Percentiles rank a stretch among this genome's conserved stretches.
Conservation (phyloP, 1,140 invertebrate genomes). For the Zaprionus camerounensis region DNA sequence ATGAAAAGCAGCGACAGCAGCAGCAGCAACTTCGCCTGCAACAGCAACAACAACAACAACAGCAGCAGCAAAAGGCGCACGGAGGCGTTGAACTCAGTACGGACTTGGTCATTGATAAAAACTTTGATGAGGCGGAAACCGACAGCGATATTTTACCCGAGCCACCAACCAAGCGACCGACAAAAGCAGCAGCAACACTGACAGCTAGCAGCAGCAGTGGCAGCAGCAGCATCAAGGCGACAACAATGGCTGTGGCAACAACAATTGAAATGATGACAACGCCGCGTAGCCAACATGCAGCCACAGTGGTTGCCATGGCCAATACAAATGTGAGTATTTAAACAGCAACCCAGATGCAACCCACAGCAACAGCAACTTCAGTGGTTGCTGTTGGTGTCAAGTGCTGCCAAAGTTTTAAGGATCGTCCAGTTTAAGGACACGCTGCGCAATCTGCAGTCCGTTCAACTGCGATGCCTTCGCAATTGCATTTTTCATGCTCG, state of each 20-base stretch:
- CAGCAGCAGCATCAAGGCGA: conserved; percentile 15
- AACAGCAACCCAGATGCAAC: background rate
- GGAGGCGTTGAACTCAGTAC: conserved; percentile 49
- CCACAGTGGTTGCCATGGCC: conserved; percentile 45
- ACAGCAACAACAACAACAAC: conserved; percentile 17
- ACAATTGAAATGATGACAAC: conserved; percentile 62
- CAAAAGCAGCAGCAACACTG: conserved; percentile 43
- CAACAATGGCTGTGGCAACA: conserved; percentile 30
- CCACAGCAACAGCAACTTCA: conserved; percentile 15
- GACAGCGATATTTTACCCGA: conserved; percentile 84
- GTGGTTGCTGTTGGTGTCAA: conserved; percentile 26
- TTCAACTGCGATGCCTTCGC: conserved; percentile 47
- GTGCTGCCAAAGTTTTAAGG: conserved; percentile 27
- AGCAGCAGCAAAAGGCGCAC: conserved; percentile 28
- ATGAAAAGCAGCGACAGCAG: conserved; percentile 68
- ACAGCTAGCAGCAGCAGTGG: conserved; percentile 37
- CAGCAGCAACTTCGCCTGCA: conserved; percentile 54
- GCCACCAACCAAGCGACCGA: conserved; percentile 78
- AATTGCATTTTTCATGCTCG: conserved; percentile 64
- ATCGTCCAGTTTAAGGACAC: conserved; percentile 18
- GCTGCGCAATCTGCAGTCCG: conserved; percentile 36
- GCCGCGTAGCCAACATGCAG: conserved; percentile 44
- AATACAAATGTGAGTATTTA: conserved; percentile 59
- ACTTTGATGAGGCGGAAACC: conserved; percentile 78
- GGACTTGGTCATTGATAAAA: conserved; percentile 69